Evolutionary conservation across 2,797 vertebrate species (phyloP).

Genomic region (Craterocephalus amniculus): DNA sequence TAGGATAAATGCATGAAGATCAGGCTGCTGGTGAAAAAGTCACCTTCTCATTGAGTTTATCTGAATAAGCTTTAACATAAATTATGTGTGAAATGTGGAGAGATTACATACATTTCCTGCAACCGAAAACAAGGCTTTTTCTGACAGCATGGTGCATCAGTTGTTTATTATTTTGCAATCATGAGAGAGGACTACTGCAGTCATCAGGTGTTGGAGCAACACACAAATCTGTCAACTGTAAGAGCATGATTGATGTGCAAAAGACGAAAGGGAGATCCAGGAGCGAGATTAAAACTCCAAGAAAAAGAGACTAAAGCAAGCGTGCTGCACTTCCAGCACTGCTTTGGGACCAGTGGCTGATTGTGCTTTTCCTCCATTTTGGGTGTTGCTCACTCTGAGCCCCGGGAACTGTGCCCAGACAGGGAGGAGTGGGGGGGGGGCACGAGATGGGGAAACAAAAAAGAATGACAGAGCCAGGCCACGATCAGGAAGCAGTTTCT

Average conservation of each 20-base stretch:
- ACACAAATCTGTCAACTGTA: slow-evolving; percentile 41
- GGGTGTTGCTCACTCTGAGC: slow-evolving; percentile 79
- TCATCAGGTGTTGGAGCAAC: slow-evolving; percentile 18
- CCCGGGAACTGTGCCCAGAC: slow-evolving; percentile 81
- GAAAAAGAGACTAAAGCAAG: slow-evolving; percentile 47
- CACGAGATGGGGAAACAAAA: slow-evolving; percentile 78
- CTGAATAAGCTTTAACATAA: background rate
- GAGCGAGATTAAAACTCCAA: slow-evolving; percentile 51
- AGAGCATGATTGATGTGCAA: slow-evolving; percentile 36
- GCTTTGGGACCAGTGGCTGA: slow-evolving; percentile 72
- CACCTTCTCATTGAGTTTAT: background rate
- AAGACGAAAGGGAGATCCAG: slow-evolving; percentile 38
- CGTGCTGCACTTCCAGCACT: slow-evolving; percentile 62
- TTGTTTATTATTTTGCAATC: slow-evolving; percentile 7
- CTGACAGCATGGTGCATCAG: background rate
- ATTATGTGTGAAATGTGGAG: slow-evolving; percentile 1
- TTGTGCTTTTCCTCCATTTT: slow-evolving; percentile 84
- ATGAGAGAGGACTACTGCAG: slow-evolving; percentile 17
- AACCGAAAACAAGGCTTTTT: slow-evolving; percentile 3
- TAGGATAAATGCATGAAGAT: background rate
- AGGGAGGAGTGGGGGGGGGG: slow-evolving; percentile 68
- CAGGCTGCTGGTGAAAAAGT: background rate
- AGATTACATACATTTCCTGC: background rate
- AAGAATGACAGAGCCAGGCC: slow-evolving; percentile 68
- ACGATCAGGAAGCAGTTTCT: slow-evolving; percentile 77